Conservation (phyloP, 2,888 invertebrate species). For the Hyposoter dolosus region DNA sequence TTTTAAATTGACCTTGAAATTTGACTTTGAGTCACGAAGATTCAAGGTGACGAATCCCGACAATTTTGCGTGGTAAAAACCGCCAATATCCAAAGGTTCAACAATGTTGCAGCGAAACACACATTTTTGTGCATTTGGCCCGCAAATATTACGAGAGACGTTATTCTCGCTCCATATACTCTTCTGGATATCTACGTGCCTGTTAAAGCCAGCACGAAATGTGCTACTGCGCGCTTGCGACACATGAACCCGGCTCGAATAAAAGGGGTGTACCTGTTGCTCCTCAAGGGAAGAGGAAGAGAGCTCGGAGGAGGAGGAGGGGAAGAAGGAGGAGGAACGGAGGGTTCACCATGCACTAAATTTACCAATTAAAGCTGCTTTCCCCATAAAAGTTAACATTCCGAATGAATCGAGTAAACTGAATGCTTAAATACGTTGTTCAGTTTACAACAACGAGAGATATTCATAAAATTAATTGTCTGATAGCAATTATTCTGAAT, state of each 20-base stretch:
- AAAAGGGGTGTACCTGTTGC: conserved; percentile 62
- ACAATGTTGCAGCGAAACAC: not conserved
- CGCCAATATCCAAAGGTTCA: too few species aligned
- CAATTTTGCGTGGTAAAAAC: not conserved
- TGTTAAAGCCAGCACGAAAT: not conserved
- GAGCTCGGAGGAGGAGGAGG: conserved; percentile 43
- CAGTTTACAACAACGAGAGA: not conserved
- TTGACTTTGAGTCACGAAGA: not conserved
- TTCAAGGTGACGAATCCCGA: not conserved
- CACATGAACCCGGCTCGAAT: conserved; percentile 50
- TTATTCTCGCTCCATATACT: conserved; percentile 5
- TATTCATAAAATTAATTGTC: not conserved
- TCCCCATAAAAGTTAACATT: conserved; percentile 33
- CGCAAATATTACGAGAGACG: conserved; percentile 15
- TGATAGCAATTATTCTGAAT: not conserved
- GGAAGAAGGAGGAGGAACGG: conserved; percentile 48
- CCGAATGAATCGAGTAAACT: not conserved
- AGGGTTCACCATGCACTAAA: conserved; percentile 32
- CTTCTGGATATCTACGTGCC: conserved; percentile 26
- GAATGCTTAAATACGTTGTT: not conserved
- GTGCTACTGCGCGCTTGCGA: conserved; percentile 28
- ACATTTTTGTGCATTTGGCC: not conserved
- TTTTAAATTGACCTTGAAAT: not conserved
- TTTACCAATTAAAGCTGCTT: conserved; percentile 40
- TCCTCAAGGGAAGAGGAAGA: conserved; percentile 34